These are phyloP conservation scores for Mimachlamys varia DNA, from an alignment of 2,888 invertebrate genomes.

Conservation along the genomic window DNA sequence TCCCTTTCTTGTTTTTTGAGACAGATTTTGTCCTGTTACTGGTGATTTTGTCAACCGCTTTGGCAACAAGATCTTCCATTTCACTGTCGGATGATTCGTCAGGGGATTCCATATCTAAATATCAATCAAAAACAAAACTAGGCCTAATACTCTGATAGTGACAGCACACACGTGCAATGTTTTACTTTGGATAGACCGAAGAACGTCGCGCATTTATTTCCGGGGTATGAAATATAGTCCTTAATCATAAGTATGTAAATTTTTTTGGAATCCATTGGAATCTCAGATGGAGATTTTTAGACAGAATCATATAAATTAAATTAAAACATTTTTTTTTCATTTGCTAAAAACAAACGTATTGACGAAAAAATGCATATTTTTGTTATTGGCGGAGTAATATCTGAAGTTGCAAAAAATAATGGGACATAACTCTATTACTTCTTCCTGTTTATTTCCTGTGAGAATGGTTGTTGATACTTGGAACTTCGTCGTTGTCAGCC, in stretches of 20 bases:
- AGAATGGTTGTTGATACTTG: not conserved
- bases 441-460: not conserved
- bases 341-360: too few relatives aligned
- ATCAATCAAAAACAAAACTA: not conserved
- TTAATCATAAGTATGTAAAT: too few relatives aligned
- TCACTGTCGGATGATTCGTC: slow-evolving; percentile 38
- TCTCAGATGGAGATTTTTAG: not conserved
- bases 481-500: too few relatives aligned
- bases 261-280: not conserved
- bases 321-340: too few relatives aligned
- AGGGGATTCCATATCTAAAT: not conserved
- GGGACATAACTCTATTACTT: not conserved
- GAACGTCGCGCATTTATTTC: not conserved
- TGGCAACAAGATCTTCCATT: slow-evolving; percentile 39
- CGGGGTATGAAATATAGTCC: not conserved
- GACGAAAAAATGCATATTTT: too few relatives aligned
- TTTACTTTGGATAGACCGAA: not conserved
- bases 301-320: too few relatives aligned
- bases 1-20: not conserved
- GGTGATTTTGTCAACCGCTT: slow-evolving; percentile 32
- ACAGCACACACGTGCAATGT: not conserved
- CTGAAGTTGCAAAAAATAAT: not conserved
- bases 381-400: not conserved
- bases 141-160: too few relatives aligned
- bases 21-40: slow-evolving; percentile 25